Evolutionary conservation across 2,113 vertebrate genomes (phyloP).

Genomic region (Eupsittula cactorum): DNA sequence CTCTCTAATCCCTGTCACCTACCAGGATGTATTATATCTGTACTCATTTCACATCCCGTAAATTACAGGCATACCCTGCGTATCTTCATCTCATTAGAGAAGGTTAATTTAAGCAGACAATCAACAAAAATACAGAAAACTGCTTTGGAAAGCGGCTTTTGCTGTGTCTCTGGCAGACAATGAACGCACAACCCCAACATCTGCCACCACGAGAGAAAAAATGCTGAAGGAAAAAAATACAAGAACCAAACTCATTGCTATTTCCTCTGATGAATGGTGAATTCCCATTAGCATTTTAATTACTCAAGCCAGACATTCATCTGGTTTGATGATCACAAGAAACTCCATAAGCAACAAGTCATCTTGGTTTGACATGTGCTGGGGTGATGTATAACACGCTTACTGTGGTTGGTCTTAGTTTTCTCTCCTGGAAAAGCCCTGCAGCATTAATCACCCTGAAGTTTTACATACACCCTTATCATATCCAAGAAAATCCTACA

Average conservation of each 20-base stretch:
- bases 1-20: conserved; percentile 58
- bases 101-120: conserved; percentile 79
- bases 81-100: conserved; percentile 73
- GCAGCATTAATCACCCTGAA: not conserved
- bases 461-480: not conserved
- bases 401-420: not conserved
- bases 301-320: conserved; percentile 72
- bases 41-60: conserved; percentile 73
- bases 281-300: conserved; percentile 81
- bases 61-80: conserved; percentile 66
- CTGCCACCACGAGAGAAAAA: conserved; percentile 70
- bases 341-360: conserved; percentile 56
- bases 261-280: conserved; percentile 74
- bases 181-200: conserved; percentile 73
- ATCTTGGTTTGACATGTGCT: not conserved
- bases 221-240: conserved; percentile 1
- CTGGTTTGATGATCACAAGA: conserved; percentile 63
- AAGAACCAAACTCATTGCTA: conserved; percentile 24
- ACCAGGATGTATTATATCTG: conserved; percentile 50
- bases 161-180: conserved; percentile 58
- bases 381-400: not conserved
- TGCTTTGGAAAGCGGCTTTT: conserved; percentile 55
- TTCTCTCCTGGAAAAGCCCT: not conserved
- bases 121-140: conserved; percentile 74
- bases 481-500: not conserved